These are phyloP conservation scores for Amphibalanus amphitrite DNA, from an alignment of 1,140 invertebrate species.

Conservation along the genomic window DNA sequence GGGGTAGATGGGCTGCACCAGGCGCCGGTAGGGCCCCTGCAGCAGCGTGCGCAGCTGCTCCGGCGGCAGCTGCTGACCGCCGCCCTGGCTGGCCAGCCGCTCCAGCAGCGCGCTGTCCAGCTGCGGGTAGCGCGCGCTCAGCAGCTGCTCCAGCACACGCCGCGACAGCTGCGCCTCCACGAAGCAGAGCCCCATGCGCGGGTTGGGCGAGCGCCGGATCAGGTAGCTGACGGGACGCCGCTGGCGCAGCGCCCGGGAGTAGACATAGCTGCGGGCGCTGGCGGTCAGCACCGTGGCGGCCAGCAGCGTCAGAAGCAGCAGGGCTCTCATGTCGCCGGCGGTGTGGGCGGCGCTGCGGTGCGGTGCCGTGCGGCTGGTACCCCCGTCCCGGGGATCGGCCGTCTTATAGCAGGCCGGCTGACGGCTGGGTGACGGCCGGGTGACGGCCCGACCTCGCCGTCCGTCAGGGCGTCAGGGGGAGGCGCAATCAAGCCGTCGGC, in stretches of 20 bases:
- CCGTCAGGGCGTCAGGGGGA: neutral
- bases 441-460: neutral
- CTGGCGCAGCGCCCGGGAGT: neutral
- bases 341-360: neutral
- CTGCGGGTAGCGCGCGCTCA: neutral
- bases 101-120: neutral
- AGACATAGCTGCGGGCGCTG: neutral
- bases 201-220: neutral
- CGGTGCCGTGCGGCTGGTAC: neutral
- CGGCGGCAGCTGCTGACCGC: too few relatives aligned
- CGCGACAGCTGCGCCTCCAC: neutral
- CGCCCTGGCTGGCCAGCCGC: neutral
- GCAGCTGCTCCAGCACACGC: neutral
- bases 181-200: neutral
- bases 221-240: neutral
- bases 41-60: neutral
- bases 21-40: neutral
- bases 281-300: neutral
- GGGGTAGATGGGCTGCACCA: neutral
- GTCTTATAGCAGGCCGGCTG: neutral
- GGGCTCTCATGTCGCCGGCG: neutral
- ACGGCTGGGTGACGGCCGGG: neutral
- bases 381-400: too few relatives aligned
- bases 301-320: neutral
- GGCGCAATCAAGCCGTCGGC: neutral